Evolutionary conservation across 2,888 invertebrate species (phyloP), one percentile per base, ranked within the genome.

Genomic region (Drosophila bunnanda): DNA sequence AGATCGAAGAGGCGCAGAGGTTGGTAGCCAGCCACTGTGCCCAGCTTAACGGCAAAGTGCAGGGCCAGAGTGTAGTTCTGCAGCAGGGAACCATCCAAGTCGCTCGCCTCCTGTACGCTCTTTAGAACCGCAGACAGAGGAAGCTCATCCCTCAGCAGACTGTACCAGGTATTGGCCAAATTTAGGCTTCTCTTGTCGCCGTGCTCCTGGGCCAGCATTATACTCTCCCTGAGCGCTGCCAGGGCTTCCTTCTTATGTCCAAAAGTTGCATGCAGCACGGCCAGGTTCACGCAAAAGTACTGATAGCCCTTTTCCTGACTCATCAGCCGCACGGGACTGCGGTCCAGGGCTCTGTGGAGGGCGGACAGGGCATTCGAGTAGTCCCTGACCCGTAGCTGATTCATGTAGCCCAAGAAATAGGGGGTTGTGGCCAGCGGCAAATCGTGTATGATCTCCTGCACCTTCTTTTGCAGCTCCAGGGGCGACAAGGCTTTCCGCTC

Each of bases 281-380:
- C 97, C 75, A 98, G 93, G 91, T 98, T 98, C n/a, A 98, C 93
- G 20, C 97, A 97, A 8, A 98, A 97, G 91, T 96, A 98, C 89
- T 98, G 94, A 88, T 96, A 96, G 44, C 95, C 95, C 59, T 90
- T 82, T 53, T 91, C 97, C 96, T 91, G 97, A 96, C 92, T 96
- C 97, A 91, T 97, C 96, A 93, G 76, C 20, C 91, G 88, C 75
- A 91, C 90, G 95, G 96, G 59, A 96, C 93, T 88, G 95, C 97
- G 87, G 96, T 96, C 88, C 96, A 93, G 8, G 95, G 97, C 34
- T 95, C 97, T 82, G 78, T 91, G 92, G 8, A 92, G 71, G 0
- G 92, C 90, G 48, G 91, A 87, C 13, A 92, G 54, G 0, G 92
- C 85, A 60, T 90, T 90, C 87, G 96, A 96, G 90, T 96, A 97